Evolutionary conservation across 2,888 invertebrate species (phyloP), one percentile per base, ranked within the genome.

Genomic region (Chesias legatella): DNA sequence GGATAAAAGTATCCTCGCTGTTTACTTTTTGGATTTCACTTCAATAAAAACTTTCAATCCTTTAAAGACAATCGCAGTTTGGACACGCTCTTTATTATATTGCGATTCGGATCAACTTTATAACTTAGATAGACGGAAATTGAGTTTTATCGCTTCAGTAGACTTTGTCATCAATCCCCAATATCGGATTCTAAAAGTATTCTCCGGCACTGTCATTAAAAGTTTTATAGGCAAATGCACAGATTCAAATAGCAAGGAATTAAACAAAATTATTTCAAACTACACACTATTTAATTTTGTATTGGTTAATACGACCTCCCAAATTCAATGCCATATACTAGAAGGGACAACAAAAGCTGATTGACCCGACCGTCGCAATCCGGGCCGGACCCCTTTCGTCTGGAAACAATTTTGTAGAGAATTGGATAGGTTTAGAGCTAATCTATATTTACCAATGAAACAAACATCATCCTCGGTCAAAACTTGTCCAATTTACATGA

Each of bases 401-500:
- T 61, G 56, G 58, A 73, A 76, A 75, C 71, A 78, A 76, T 76
- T 73, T 75, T 56, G 58, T 60, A 58, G 59, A 67, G 67, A 70
- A 76, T 62, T 69, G 67, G 62, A 57, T 63, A 74, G 68, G 81
- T 81, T 76, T 78, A 61, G 67, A 73, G 72, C 71, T 82, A 79
- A 80, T 83, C 78, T 76, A 73, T 80, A 76, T 76, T 75, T 70
- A 67, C 66, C 63, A 77, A 79, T 82, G 74, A 79, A 82, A 79
- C 74, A 79, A 79, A 71, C 79, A 77, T 79, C 76, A 73, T 73
- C 69, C 68, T 60, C 58, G 58, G 54, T 73, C 74, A 61, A 73
- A 82, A 83, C 78, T 83, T 83, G 79, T 84, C 82, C 76, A 84
- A 85, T 85, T 82, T 84, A 84, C 80, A 84, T 84, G 85, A 83